These are phyloP conservation scores for Epizoanthus rinbou DNA, from an alignment of 92 coral and sea anemone species.

Conservation along the genomic window DNA sequence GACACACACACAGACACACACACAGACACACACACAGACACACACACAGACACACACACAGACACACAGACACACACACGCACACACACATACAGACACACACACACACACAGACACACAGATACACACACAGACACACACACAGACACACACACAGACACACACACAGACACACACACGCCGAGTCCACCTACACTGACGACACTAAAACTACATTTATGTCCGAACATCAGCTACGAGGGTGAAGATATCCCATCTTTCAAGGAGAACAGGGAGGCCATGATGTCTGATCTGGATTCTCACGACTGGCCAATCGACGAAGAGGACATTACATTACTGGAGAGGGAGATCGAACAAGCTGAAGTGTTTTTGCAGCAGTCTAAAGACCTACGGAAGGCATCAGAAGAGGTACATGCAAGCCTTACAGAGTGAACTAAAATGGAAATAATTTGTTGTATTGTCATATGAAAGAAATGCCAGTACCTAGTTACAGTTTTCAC, in stretches of 20 bases:
- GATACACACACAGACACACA: too few relatives aligned
- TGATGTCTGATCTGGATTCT: conserved; percentile 76
- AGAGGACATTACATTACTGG: conserved; percentile 69
- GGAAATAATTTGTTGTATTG: too few relatives aligned
- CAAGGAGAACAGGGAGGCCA: conserved; percentile 67
- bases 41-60: too few relatives aligned
- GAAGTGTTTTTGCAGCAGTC: conserved; percentile 78
- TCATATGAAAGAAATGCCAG: too few relatives aligned
- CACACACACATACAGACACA: too few relatives aligned
- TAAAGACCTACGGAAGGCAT: conserved; percentile 72
- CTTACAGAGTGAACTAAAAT: too few relatives aligned
- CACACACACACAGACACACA: too few relatives aligned
- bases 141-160: too few relatives aligned
- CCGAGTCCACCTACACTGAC: not conserved
- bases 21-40: too few relatives aligned
- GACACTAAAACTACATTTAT: not conserved
- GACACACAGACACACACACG: too few relatives aligned
- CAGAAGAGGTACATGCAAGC: conserved; percentile 67
- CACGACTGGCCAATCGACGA: conserved; percentile 79
- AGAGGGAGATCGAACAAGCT: conserved; percentile 85
- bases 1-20: too few relatives aligned
- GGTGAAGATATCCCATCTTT: conserved; percentile 78
- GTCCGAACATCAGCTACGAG: conserved; percentile 58
- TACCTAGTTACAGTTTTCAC: not conserved
- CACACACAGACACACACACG: not conserved